Percentiles rank a stretch among this genome's conserved stretches.
phyloP scores from a whole-genome alignment of 2,888 invertebrate species.

The Limnephilus lunatus region DNA sequence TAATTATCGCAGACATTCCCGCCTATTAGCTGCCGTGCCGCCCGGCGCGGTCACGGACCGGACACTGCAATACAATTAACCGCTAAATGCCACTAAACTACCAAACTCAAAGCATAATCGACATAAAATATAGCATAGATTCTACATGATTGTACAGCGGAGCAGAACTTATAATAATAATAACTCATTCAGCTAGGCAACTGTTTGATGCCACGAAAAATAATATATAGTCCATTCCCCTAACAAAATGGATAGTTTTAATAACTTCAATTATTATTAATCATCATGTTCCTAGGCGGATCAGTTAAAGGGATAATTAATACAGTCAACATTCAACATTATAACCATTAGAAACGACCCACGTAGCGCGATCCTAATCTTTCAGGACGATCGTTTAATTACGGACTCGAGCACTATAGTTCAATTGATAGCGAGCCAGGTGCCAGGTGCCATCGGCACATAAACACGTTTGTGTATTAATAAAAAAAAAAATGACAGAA shows the following conservation, averaged over 20 bases:
- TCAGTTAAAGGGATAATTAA: slow-evolving; percentile 15
- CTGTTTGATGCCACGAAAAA: background rate
- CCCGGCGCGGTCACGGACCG: slow-evolving; percentile 35
- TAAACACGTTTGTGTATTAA: slow-evolving; percentile 45
- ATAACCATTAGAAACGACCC: slow-evolving; percentile 33
- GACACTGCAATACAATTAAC: slow-evolving; percentile 19
- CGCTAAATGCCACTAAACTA: slow-evolving; percentile 33
- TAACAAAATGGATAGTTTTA: background rate
- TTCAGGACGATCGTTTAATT: slow-evolving; percentile 40
- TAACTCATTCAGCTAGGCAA: background rate
- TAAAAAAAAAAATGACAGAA: slow-evolving; percentile 28
- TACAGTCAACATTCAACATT: slow-evolving; percentile 10
- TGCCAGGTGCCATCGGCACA: slow-evolving; percentile 50
- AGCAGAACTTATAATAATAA: background rate
- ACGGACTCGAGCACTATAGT: slow-evolving; percentile 14
- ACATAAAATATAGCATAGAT: background rate
- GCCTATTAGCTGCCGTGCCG: slow-evolving; percentile 47
- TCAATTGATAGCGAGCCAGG: slow-evolving; percentile 54
- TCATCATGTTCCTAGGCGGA: background rate
- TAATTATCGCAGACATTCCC: slow-evolving; percentile 53
- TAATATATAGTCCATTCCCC: background rate
- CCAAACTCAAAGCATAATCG: background rate
- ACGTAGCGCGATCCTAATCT: slow-evolving; percentile 36
- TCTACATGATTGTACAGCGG: background rate
- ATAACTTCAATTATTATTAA: background rate